A percentile compares a stretch with the other conserved stretches of the same genome.
Evolutionary conservation across 2,113 vertebrate genomes (phyloP).

Genomic region (Promerops cafer): DNA sequence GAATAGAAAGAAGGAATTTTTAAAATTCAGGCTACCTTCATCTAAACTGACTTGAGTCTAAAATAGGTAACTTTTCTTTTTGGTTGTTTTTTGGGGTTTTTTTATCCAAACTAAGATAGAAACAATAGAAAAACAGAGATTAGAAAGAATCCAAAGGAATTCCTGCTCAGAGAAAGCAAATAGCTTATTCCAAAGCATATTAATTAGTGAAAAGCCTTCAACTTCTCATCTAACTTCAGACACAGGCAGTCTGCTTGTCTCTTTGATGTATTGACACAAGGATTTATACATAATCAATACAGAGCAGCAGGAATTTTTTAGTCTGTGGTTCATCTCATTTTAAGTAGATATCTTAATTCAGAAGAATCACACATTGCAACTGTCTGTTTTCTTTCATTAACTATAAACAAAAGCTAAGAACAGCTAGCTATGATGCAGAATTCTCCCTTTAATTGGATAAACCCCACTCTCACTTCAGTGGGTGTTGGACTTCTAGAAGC

Average conservation of each 20-base stretch:
- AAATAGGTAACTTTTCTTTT: too few species aligned
- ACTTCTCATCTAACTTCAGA: background rate
- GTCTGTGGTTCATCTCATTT: background rate
- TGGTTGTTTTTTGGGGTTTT: rapidly evolving
- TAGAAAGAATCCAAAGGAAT: background rate
- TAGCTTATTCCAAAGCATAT: background rate
- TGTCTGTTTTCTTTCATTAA: background rate
- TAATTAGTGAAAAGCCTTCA: background rate
- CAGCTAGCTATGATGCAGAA: background rate
- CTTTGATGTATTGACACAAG: background rate
- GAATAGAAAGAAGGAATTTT: background rate
- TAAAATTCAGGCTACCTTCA: background rate
- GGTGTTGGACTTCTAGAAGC: background rate
- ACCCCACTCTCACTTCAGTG: background rate
- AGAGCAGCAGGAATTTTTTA: background rate
- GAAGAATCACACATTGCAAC: background rate
- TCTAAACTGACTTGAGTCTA: background rate
- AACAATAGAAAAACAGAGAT: background rate
- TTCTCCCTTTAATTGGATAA: background rate
- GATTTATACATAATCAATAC: background rate
- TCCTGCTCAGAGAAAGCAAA: background rate
- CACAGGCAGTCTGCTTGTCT: background rate
- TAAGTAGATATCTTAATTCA: background rate
- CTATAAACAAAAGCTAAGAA: background rate
- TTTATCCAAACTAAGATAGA: background rate